A percentile compares a stretch with the other conserved stretches of the same genome.
Conservation (phyloP, 2,113 vertebrate genomes). For the Nibea coibor region DNA sequence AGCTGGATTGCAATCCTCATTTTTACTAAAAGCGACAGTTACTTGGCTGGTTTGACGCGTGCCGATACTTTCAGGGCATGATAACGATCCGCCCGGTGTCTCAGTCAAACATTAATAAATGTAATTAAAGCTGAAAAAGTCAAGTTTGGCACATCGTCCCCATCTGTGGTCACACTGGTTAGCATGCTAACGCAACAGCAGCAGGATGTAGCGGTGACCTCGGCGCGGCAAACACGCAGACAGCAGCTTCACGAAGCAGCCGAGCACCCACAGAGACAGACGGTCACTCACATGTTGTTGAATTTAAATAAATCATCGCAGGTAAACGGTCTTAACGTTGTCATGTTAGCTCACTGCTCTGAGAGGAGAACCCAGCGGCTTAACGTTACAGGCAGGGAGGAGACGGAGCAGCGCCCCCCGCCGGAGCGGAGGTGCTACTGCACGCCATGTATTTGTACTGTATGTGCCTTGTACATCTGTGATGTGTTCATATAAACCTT, state of each 20-base stretch:
- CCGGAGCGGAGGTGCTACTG: not conserved
- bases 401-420: constrained; percentile 22
- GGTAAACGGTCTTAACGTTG: constrained; percentile 91
- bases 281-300: constrained; percentile 92
- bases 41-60: fast-evolving
- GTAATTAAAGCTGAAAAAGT: not conserved
- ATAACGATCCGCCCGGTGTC: fast-evolving
- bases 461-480: too few relatives aligned
- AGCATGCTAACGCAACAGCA: constrained; percentile 17
- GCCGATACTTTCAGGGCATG: not conserved
- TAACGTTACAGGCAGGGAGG: fast-evolving
- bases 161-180: not conserved
- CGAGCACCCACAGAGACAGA: fast-evolving
- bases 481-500: too few relatives aligned
- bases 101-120: not conserved
- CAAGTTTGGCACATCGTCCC: not conserved
- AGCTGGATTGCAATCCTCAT: not conserved
- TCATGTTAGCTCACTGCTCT: constrained; percentile 81
- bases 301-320: constrained; percentile 97
- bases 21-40: not conserved
- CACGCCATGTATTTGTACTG: not conserved
- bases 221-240: not conserved
- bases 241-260: fast-evolving
- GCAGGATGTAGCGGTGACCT: fast-evolving
- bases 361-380: not conserved